Conservation (phyloP, 92 coral and sea anemone genomes). For the Parazoanthus atlanticus region DNA sequence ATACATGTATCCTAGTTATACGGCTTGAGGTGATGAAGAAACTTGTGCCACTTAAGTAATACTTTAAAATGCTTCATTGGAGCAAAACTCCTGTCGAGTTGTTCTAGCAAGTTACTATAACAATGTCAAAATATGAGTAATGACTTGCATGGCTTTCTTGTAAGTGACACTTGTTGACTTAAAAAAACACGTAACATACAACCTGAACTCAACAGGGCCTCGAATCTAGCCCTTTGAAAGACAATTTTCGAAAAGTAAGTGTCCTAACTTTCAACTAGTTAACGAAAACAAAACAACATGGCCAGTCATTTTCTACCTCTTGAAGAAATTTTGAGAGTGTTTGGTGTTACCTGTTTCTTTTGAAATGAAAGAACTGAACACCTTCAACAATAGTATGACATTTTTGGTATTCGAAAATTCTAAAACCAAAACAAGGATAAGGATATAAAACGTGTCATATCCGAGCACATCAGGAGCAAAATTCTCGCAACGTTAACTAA, state of each 20-base stretch:
- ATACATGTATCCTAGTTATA: not conserved
- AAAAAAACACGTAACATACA: not conserved
- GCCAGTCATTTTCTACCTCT: not conserved
- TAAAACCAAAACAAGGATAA: not conserved
- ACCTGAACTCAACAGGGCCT: not conserved
- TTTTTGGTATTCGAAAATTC: not conserved
- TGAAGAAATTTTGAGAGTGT: not conserved
- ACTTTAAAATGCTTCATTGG: not conserved
- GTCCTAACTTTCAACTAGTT: not conserved
- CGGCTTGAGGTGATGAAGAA: not conserved
- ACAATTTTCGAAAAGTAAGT: not conserved
- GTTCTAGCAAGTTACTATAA: not conserved
- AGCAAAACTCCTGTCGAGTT: not conserved
- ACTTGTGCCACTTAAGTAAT: not conserved
- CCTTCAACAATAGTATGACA: not conserved
- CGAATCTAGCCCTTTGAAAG: not conserved
- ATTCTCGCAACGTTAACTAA: slow-evolving; percentile 30
- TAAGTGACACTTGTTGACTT: not conserved
- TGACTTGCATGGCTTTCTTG: not conserved
- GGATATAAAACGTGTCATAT: not conserved
- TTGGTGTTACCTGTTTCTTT: not conserved
- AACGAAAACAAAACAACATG: slow-evolving; percentile 17
- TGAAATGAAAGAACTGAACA: not conserved
- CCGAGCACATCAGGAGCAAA: not conserved
- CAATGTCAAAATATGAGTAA: not conserved